Evolutionary conservation across 2,113 vertebrate genomes (phyloP).

Genomic region (Entomyzon cyanotis): DNA sequence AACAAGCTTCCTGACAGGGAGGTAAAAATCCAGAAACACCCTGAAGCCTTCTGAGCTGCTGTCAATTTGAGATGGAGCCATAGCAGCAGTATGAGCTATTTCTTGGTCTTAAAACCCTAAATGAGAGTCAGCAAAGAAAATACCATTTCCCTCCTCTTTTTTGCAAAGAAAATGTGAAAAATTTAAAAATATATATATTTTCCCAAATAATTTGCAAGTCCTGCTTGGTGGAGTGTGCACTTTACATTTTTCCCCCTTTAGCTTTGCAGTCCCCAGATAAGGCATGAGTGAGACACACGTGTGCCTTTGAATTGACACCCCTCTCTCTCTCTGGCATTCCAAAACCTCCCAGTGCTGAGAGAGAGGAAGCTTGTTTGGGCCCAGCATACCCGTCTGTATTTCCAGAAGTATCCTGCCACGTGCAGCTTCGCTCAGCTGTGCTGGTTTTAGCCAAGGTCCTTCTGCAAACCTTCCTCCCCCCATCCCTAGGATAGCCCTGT

Average conservation of each 20-base stretch:
- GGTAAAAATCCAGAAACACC: background rate
- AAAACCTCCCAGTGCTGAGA: background rate
- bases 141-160: background rate
- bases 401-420: background rate
- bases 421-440: background rate
- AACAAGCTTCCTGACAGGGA: background rate
- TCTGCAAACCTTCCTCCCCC: background rate
- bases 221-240: background rate
- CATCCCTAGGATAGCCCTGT: background rate
- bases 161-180: background rate
- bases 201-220: background rate
- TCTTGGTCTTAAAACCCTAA: background rate
- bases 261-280: background rate
- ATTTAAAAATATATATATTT: too few relatives aligned
- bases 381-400: background rate
- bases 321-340: background rate
- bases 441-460: background rate
- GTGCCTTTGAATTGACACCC: background rate
- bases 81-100: background rate
- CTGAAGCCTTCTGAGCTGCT: background rate
- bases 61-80: background rate
- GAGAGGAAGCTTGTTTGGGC: background rate
- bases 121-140: background rate
- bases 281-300: accelerated
- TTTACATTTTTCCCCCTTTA: background rate